Evolutionary conservation across 2,888 invertebrate genomes (phyloP), one percentile per base, ranked within the genome.

Genomic region (Blastobasis lacticolella): DNA sequence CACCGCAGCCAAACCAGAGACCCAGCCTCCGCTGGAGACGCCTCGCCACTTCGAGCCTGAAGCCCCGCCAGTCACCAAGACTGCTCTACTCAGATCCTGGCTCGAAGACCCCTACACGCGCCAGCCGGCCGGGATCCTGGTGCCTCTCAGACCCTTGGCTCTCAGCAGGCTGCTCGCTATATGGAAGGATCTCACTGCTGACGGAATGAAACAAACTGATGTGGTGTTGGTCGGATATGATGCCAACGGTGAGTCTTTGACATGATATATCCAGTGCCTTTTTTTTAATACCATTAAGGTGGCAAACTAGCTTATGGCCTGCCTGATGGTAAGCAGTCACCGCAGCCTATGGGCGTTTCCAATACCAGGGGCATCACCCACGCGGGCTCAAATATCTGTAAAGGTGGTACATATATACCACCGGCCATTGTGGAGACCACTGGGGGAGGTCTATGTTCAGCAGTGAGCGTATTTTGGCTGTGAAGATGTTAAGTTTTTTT

Each of bases 201-300:
- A 71, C 1, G 78, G 78, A 0, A 56, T 87, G 10, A 81, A 86
- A 40, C 64, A 86, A 4, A 75, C 80, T 0, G 85, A 86, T 38
- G 78, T 88, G 0, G 75, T 88, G 23, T 72, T 88, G 0, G 77
- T 88, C 9, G 88, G 86, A n/a, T 88, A 86, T 44, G 88, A 88
- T 57, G 73, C 78, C 0, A 84, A 88, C 56, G 88, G 87, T 87
- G 56, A 78, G 79, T 59, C 5, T 36, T 23, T 23, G 2, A 23
- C 23, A 23, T 3, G 23, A 23, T 23, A 23, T 23, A 23, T 23
- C 23, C 23, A 23, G 23, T 23, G 23, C 23, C 2, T 23, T 23
- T 23, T 23, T 23, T 23, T 23, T 23, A 23, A 23, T 23, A 23
- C 23, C 23, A 23, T 3, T 23, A 23, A 23, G 23, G 23, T 23